Percentiles rank a stretch among this genome's conserved stretches.
Evolutionary conservation across 2,888 invertebrate genomes (phyloP).

Genomic region (Torymus aiolomorphi): DNA sequence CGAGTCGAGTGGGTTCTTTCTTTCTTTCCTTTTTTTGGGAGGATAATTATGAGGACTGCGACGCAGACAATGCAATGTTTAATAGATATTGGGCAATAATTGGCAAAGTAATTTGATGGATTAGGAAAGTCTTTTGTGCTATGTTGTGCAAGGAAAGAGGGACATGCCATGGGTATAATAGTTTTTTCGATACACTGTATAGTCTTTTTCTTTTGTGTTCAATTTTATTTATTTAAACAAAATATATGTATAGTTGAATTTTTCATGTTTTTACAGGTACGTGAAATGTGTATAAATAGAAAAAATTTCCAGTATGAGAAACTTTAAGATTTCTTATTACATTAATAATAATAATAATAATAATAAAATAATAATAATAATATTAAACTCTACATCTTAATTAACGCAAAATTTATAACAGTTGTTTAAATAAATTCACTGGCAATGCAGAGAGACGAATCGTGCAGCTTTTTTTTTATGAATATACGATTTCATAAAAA

Average conservation of each 20-base stretch:
- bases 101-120: too few relatives aligned
- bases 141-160: too few relatives aligned
- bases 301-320: background rate
- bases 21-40: background rate
- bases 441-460: background rate
- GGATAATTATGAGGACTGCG: too few relatives aligned
- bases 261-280: slow-evolving; percentile 51
- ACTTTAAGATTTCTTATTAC: background rate
- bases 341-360: background rate
- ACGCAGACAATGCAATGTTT: too few relatives aligned
- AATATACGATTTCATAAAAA: too few relatives aligned
- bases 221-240: slow-evolving; percentile 54
- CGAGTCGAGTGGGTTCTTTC: background rate
- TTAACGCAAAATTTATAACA: slow-evolving; percentile 26
- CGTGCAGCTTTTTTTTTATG: slow-evolving; percentile 1
- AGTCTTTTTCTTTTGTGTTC: slow-evolving; percentile 30
- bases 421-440: slow-evolving; percentile 41
- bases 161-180: too few relatives aligned
- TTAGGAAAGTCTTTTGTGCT: too few relatives aligned
- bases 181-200: too few relatives aligned
- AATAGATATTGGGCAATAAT: too few relatives aligned
- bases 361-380: background rate
- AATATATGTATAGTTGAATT: slow-evolving; percentile 41
- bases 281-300: slow-evolving; percentile 44
- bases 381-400: slow-evolving; percentile 12